Conservation (phyloP, 2,113 vertebrate species). For the Bubo blakistoni region DNA sequence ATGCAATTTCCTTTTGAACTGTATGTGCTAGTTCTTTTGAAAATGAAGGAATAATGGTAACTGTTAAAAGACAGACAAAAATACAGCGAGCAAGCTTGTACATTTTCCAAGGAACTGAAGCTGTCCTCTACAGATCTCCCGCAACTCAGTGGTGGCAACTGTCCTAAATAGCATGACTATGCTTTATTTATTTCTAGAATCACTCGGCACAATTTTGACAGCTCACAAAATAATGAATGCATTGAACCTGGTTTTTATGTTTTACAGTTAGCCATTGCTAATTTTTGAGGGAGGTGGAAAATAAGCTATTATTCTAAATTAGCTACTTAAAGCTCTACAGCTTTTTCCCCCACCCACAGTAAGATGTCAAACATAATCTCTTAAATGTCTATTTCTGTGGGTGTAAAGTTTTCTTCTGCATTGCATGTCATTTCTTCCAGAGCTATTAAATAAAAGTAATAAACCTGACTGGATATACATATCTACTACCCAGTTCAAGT, state of each 20-base stretch:
- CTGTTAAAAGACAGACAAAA: conserved; percentile 1
- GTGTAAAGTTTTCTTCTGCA: background rate
- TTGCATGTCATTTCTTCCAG: background rate
- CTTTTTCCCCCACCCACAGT: background rate
- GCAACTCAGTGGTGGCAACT: background rate
- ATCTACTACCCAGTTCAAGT: background rate
- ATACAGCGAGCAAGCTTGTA: background rate
- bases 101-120: background rate
- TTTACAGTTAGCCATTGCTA: background rate
- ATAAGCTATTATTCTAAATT: background rate
- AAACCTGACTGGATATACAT: background rate
- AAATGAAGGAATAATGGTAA: conserved; percentile 38
- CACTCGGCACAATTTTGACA: background rate
- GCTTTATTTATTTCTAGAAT: background rate
- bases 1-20: conserved; percentile 33
- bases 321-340: background rate
- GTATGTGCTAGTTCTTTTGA: background rate
- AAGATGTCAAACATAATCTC: background rate
- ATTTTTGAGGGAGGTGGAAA: background rate
- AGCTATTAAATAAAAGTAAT: background rate
- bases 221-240: background rate
- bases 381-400: background rate
- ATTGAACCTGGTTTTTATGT: background rate
- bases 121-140: background rate
- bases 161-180: background rate